phyloP scores from a whole-genome alignment of 2,113 vertebrate genomes.

The Euleptes europaea region DNA sequence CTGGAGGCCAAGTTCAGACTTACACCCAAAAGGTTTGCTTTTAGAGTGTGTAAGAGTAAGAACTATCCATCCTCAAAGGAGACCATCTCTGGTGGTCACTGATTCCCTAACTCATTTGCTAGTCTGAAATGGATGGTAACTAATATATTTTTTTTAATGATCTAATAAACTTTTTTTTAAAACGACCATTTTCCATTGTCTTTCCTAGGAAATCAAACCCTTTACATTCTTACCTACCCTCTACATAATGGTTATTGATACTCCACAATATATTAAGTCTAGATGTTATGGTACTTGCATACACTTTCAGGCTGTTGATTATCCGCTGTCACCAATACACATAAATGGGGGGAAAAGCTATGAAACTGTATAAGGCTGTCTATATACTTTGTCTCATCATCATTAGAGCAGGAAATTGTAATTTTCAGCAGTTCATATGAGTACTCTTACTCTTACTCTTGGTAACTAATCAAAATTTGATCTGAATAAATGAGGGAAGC shows the following conservation, averaged over 20 bases:
- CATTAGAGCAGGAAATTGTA: conserved; percentile 87
- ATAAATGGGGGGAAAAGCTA: conserved; percentile 88
- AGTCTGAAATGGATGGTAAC: too few relatives aligned
- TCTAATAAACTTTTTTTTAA: conserved; percentile 99
- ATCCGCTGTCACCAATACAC: conserved; percentile 99
- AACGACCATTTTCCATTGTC: conserved; percentile 98
- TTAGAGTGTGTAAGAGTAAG: not conserved
- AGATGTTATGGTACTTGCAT: conserved; percentile 99
- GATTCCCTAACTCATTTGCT: too few relatives aligned
- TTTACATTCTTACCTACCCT: conserved; percentile 98
- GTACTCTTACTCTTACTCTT: too few relatives aligned
- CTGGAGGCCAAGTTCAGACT: not conserved
- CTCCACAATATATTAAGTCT: conserved; percentile 99
- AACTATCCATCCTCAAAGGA: not conserved
- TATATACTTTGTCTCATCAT: conserved; percentile 97
- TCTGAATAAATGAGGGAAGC: too few relatives aligned
- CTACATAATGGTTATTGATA: conserved; percentile 99
- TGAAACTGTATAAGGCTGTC: conserved; percentile 93
- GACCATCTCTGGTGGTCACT: not conserved
- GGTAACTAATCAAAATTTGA: too few relatives aligned
- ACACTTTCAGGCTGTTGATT: conserved; percentile 99
- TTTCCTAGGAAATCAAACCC: conserved; percentile 99
- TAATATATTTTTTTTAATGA: too few relatives aligned
- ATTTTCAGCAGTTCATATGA: conserved; percentile 87
- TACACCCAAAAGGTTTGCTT: not conserved